A percentile compares a stretch with the other conserved stretches of the same genome.
These are phyloP conservation scores for Lasiurus cinereus DNA, from an alignment of 2,113 vertebrate genomes.

Conservation along the genomic window DNA sequence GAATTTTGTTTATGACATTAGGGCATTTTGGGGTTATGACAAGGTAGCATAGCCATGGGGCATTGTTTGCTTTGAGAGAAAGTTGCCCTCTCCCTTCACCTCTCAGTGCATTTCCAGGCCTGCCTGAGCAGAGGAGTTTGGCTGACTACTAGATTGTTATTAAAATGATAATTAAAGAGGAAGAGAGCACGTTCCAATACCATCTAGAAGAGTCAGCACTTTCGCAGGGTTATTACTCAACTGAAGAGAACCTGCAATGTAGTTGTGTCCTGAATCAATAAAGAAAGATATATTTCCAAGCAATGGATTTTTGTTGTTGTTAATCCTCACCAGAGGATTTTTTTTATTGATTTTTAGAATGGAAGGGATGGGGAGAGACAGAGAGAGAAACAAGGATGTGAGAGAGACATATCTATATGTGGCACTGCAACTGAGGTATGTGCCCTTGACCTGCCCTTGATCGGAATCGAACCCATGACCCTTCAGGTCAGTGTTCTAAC, in stretches of 20 bases:
- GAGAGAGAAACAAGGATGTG: too few relatives aligned
- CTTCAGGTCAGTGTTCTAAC: too few relatives aligned
- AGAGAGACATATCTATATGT: too few relatives aligned
- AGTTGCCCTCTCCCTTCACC: background rate
- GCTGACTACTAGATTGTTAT: conserved; percentile 17
- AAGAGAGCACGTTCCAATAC: conserved; percentile 18
- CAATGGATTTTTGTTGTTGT: background rate
- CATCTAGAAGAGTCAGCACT: conserved; percentile 65
- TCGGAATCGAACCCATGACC: too few relatives aligned
- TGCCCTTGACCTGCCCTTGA: too few relatives aligned
- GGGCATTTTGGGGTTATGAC: background rate
- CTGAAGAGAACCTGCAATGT: background rate
- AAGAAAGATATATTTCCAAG: background rate
- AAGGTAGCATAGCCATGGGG: background rate
- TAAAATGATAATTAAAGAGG: conserved; percentile 72
- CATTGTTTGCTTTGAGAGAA: background rate
- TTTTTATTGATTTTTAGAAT: too few relatives aligned
- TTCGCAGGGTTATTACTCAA: background rate
- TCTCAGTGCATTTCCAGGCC: background rate
- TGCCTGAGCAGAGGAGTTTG: conserved; percentile 71
- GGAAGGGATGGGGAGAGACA: too few relatives aligned
- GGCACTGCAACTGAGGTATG: too few relatives aligned
- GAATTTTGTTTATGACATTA: background rate
- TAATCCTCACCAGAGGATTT: too few relatives aligned
- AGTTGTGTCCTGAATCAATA: conserved; percentile 41